Evolutionary conservation across 2,888 invertebrate genomes (phyloP).

Genomic region (Amblyjoppa proteus): DNA sequence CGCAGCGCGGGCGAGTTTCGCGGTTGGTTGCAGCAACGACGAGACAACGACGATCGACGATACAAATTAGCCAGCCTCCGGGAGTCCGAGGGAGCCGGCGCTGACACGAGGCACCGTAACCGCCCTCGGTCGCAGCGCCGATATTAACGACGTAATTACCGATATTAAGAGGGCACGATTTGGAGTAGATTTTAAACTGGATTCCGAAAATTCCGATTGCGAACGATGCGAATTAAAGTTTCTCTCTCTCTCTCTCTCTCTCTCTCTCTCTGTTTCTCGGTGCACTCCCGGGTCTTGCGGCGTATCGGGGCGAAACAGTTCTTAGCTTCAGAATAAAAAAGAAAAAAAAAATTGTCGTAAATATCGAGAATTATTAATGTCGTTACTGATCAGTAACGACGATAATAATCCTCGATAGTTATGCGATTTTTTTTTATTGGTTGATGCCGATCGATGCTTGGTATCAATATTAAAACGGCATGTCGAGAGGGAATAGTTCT

Average conservation of each 20-base stretch:
- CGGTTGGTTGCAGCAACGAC: constrained; percentile 6
- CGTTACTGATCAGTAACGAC: too few species aligned
- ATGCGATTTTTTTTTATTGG: too few species aligned
- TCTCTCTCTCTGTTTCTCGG: not conserved
- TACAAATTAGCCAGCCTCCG: constrained; percentile 47
- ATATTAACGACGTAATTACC: constrained; percentile 71
- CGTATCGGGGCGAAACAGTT: not conserved
- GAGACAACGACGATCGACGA: constrained; percentile 55
- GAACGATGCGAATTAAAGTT: constrained; percentile 24
- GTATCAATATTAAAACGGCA: too few species aligned
- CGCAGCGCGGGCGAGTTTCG: not conserved
- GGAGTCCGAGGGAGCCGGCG: constrained; percentile 4
- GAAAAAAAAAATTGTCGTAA: too few species aligned
- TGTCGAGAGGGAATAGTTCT: too few species aligned
- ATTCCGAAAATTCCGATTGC: constrained; percentile 69
- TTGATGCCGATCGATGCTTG: too few species aligned
- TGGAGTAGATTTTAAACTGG: constrained; percentile 71
- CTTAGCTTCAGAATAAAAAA: not conserved
- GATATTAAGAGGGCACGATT: constrained; percentile 72
- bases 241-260: constrained; percentile 1
- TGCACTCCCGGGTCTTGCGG: not conserved
- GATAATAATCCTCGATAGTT: not conserved
- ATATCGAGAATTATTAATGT: too few species aligned
- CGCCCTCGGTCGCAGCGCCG: constrained; percentile 32
- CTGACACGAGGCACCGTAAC: constrained; percentile 15